Evolutionary conservation across 2,888 invertebrate species (phyloP).

Genomic region (Xanthorhoe designata): DNA sequence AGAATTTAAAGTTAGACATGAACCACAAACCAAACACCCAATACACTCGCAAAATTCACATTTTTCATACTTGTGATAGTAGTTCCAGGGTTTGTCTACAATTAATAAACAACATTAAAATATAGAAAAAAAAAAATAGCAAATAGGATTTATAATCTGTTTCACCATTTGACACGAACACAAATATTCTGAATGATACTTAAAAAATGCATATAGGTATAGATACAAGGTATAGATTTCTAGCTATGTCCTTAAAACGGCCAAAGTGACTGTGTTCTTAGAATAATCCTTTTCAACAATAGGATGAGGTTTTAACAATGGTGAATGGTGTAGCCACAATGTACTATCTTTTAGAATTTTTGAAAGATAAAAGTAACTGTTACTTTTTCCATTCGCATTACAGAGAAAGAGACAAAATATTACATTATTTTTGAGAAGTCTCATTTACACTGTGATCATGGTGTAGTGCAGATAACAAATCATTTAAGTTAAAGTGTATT

Average conservation of each 20-base stretch:
- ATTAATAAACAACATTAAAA: too few relatives aligned
- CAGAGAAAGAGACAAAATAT: background rate
- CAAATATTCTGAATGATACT: background rate
- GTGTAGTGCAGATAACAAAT: background rate
- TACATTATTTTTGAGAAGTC: background rate
- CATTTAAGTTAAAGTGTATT: background rate
- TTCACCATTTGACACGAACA: too few relatives aligned
- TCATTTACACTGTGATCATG: background rate
- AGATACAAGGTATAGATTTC: background rate
- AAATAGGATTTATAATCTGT: too few relatives aligned
- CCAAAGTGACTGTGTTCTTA: conserved; percentile 1
- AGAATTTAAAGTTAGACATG: too few relatives aligned
- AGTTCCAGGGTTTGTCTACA: too few relatives aligned
- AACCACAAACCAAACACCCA: too few relatives aligned
- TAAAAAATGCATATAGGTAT: too few relatives aligned
- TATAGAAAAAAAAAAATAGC: too few relatives aligned
- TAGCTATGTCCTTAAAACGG: conserved; percentile 13
- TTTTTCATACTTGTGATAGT: too few relatives aligned
- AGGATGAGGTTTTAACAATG: conserved; percentile 7
- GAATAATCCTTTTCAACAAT: conserved; percentile 2
- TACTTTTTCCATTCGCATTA: background rate
- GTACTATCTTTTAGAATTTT: background rate
- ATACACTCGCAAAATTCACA: too few relatives aligned
- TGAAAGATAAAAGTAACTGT: background rate
- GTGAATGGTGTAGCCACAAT: background rate